Base-by-base conservation (phyloP, 2,113 vertebrate species). In the Calidris pugnax region DNA sequence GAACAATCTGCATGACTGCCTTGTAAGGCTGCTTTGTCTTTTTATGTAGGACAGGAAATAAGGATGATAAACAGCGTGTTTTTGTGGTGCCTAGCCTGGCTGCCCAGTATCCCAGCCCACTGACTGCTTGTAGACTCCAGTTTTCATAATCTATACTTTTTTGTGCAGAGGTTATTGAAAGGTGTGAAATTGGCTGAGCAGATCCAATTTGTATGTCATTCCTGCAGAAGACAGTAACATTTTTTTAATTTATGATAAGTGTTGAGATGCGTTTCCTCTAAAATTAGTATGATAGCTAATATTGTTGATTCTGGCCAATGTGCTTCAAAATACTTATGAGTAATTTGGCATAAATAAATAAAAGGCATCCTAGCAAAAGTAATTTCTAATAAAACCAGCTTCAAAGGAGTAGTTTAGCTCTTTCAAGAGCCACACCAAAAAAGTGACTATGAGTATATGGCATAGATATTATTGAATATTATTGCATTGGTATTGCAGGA, bases 1-100 rank as follows among this genome's bases (percentile, higher is more conserved):
- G 9, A 18, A 73, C 55, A 35, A 63, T 45, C 10, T 39, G 2
- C 6, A 6, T 24, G 13, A 32, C 4, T 16, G 14, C 10, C 23
- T 30, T 1, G 0, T 50, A 41, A 67, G 30, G 33, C 14, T 63
- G 5, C 21, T 43, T 82, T 63, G 24, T 43, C 5, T 30, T 80
- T 60, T 48, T 50, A 32, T 30, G 6, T 60, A 71, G n/a, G 12
- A 66, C 30, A 43, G 39, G 35, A 66, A 60, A 32, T 27, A 68
- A 57, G 3, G 12, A 12, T 45, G 24, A 20, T 12, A 56, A 60
- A 27, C 5, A 4, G 20, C 3, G 21, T 2, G 5, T 1, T 67
- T 74, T 63, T 79, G 23, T 51, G 32, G 8, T 74, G 27, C 32
- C 32, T 56, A 50, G 37, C 3, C 5, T 12, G 33, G 5, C 5